Base-by-base conservation (phyloP, 2,888 invertebrate genomes). In the Sialis fuliginosa region DNA sequence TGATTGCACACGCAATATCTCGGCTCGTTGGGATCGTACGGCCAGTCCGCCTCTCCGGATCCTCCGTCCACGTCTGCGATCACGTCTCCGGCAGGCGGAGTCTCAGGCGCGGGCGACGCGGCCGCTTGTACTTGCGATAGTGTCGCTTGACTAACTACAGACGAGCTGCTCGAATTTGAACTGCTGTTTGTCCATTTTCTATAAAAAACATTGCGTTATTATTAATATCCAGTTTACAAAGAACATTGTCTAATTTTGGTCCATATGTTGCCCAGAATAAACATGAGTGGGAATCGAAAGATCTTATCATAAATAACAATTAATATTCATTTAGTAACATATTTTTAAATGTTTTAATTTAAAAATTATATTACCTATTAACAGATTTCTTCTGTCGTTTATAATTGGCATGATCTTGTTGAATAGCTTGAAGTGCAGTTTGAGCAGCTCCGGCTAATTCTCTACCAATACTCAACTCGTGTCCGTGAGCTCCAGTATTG, bases 1-100 rank as follows among this genome's bases (percentile, higher is more conserved):
- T 96, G 92, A 68, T 95, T 93, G 67, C 96, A 96, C 56, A 93
- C 78, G 64, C 95, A 96, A 67, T 96, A 96, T 55, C 87, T 72
- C 1, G 93, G 95, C 65, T 96, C 97, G 66, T 96, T 92, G 2
- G 95, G 93, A 68, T 95, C 95, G 57, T 86, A 89, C 0, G 84
- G 81, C 90, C 92, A 93, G 61, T 91, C 90, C 7, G 80, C 78
- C 57, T 83, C 81, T 52, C 74, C 68, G 39, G 74, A 75, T 45
- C 75, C 74, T 6, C 71, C 69, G 56, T 68, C 69, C 53, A 72
- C 66, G 13, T 68, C 62, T 39, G 62, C 57, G 8, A 61, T 56
- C 12, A 35, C 33, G 5, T 47, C 47, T 39, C 65, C 64, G 8
- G 63, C 57, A n/a, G 65, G 60, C 7, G 68, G 66, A 30, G 68